phyloP scores from a whole-genome alignment of 2,113 vertebrate genomes.

The Potamarius usumacintae region DNA sequence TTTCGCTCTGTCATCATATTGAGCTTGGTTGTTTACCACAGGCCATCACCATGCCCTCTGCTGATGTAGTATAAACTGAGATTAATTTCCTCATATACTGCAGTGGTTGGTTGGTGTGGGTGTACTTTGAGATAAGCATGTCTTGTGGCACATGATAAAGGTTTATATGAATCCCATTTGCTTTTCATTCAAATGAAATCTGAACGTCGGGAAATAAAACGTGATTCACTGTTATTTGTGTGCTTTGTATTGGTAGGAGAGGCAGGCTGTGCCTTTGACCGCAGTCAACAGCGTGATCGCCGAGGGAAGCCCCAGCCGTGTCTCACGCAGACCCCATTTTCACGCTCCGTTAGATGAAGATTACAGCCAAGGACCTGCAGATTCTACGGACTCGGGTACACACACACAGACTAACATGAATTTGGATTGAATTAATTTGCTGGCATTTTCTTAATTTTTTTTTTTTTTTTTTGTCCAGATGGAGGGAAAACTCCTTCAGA shows the following conservation, averaged over 20 bases:
- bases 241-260: conserved; percentile 74
- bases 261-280: conserved; percentile 81
- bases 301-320: conserved; percentile 64
- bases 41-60: not conserved
- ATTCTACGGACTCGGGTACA: conserved; percentile 74
- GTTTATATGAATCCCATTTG: not conserved
- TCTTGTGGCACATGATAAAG: conserved; percentile 10
- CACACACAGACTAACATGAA: not conserved
- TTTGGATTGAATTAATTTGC: not conserved
- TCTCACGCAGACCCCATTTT: conserved; percentile 68
- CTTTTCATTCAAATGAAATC: conserved; percentile 1
- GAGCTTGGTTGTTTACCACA: not conserved
- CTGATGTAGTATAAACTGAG: not conserved
- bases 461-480: conserved; percentile 60
- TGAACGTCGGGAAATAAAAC: not conserved
- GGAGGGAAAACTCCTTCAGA: conserved; percentile 63
- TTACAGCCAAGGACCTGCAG: conserved; percentile 54
- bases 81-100: not conserved
- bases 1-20: not conserved
- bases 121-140: not conserved
- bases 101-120: not conserved
- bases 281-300: conserved; percentile 77
- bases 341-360: conserved; percentile 71
- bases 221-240: not conserved
- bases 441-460: not conserved